A percentile compares a stretch with the other conserved stretches of the same genome.
phyloP scores from a whole-genome alignment of 2,113 vertebrate species.

The Arothron firmamentum region DNA sequence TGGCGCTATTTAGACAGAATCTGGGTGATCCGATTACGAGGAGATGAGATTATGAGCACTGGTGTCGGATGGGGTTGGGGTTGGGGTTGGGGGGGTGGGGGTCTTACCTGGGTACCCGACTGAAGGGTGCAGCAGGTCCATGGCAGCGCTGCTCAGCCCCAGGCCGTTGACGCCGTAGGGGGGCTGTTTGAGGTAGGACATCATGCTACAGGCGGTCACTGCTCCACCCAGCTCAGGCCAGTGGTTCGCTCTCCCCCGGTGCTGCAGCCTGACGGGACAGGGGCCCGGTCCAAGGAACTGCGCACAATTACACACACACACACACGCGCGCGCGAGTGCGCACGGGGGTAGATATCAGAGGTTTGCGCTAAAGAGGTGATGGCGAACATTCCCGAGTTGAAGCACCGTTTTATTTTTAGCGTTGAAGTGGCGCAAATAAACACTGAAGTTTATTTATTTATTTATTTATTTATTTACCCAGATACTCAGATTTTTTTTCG shows the following conservation, averaged over 20 bases:
- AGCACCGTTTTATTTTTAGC: too few species aligned
- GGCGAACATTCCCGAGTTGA: too few species aligned
- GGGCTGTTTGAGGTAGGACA: slow-evolving; percentile 99
- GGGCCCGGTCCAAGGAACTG: slow-evolving; percentile 51
- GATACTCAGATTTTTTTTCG: background rate
- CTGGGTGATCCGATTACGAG: too few species aligned
- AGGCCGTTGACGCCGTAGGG: slow-evolving; percentile 97
- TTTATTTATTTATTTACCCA: background rate
- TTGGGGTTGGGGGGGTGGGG: background rate
- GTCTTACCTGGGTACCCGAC: slow-evolving; percentile 93
- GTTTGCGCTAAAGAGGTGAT: too few species aligned
- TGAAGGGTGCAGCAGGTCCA: slow-evolving; percentile 95
- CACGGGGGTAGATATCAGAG: too few species aligned
- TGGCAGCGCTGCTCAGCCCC: slow-evolving; percentile 91
- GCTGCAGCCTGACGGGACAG: slow-evolving; percentile 75
- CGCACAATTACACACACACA: background rate
- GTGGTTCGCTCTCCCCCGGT: slow-evolving; percentile 73
- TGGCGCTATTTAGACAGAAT: background rate
- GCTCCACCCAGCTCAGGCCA: slow-evolving; percentile 79
- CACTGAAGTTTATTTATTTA: background rate
- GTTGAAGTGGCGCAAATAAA: too few species aligned
- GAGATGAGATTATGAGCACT: too few species aligned
- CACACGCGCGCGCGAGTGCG: background rate
- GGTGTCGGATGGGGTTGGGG: too few species aligned
- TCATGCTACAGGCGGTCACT: slow-evolving; percentile 95